Base-by-base conservation (phyloP, 2,113 vertebrate species). In the Mixornis gularis region DNA sequence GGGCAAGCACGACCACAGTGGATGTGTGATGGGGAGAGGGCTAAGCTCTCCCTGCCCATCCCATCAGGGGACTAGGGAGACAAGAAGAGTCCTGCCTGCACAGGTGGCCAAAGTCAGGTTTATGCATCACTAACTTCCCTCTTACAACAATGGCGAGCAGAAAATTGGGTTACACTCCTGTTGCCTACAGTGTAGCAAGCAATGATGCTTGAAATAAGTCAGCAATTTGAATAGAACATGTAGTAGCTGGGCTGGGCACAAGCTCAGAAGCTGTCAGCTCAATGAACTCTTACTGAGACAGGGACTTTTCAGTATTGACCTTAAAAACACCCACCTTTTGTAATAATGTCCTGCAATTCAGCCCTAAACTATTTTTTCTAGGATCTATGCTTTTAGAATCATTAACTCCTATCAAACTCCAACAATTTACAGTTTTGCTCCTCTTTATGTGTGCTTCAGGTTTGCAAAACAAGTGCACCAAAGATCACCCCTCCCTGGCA, bases 11-110 rank as follows among this genome's bases (percentile, higher is more conserved):
- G 25, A 48, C 25, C 7, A 1, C 0, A 1, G 38, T 24, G 17
- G 41, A 59, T 64, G 10, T 4, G 16, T 0, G 0, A 41, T 0
- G 1, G 15, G 51, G 17, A 76, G 13, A 52, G 26, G 13, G 17
- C 5, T 9, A 29, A 48, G 10, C 19, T 74, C 32, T 72, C 24
- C 76, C 44, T 56, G 29, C 10, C 12, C 6, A 58, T 10, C 9
- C 30, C 3, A 3, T 16, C 55, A 83, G 51, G 63, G 48, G 5
- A n/a, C 10, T 3, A 14, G 27, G 5, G 44, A 65, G 53, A 55
- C 48, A 20, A 36, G 34, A 60, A 40, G 29, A 26, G 17, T 59
- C 56, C 52, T 78, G 24, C 20, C 34, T 17, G 21, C 0, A 1
- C 18, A 74, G 52, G 65, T 62, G 40, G 32, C 32, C 86, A 79